Evolutionary conservation across 2,797 vertebrate species (phyloP).

Genomic region (Euthynnus affinis): DNA sequence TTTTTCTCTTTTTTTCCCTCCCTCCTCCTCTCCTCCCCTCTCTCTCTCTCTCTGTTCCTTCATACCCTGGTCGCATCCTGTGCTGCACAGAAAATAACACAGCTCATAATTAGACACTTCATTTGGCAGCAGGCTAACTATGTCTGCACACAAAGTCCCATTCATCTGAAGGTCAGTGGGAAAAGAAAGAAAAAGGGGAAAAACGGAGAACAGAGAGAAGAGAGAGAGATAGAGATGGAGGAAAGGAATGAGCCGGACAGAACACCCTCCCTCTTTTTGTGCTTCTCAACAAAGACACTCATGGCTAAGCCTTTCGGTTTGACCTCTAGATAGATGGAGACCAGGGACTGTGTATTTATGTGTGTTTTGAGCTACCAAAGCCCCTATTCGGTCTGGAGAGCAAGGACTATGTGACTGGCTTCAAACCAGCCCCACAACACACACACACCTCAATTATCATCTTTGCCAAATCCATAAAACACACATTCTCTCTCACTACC

Average conservation of each 20-base stretch:
- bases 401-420: slow-evolving; percentile 59
- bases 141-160: slow-evolving; percentile 59
- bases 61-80: slow-evolving; percentile 55
- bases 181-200: slow-evolving; percentile 2
- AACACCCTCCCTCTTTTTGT: slow-evolving; percentile 41
- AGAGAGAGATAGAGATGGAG: neutral
- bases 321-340: slow-evolving; percentile 64
- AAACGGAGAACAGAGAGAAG: neutral
- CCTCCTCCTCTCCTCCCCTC: neutral
- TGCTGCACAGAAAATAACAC: slow-evolving; percentile 67
- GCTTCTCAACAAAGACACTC: slow-evolving; percentile 55
- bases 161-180: slow-evolving; percentile 70
- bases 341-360: slow-evolving; percentile 47
- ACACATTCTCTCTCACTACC: slow-evolving; percentile 62
- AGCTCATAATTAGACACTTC: slow-evolving; percentile 77
- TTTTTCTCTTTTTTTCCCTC: neutral
- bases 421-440: slow-evolving; percentile 53
- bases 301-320: slow-evolving; percentile 36
- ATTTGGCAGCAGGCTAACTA: slow-evolving; percentile 69
- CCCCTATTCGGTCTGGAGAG: slow-evolving; percentile 58
- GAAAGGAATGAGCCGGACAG: slow-evolving; percentile 22
- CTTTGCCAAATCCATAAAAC: slow-evolving; percentile 78
- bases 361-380: slow-evolving; percentile 53
- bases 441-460: slow-evolving; percentile 72
- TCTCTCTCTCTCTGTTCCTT: slow-evolving; percentile 23